Base-by-base conservation (phyloP, 2,113 vertebrate genomes). In the Balaenoptera acutorostrata region DNA sequence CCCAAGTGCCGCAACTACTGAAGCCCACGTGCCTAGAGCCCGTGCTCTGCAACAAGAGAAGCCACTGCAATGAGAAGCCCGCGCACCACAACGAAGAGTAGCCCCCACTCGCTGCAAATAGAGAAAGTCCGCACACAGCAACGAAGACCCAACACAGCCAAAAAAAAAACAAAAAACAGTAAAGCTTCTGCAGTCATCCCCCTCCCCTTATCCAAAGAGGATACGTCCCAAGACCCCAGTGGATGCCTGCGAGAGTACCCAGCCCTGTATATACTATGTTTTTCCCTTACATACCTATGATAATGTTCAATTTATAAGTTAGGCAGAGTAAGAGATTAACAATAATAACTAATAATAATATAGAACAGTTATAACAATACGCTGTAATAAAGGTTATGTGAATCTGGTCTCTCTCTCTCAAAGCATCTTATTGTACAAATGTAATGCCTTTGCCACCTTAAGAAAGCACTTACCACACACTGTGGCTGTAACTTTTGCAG, bases 111-210 rank as follows among this genome's bases (percentile, higher is more conserved):
- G 1, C 49, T 1, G 49, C 49, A 52, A 52, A 1, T 52, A 17
- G 15, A 52, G 49, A 52, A 6, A 52, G 49, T 15, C 52, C 15
- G 0, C 5, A 0, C 0, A 0, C 52, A 52, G 52, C 15, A 17
- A 52, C 15, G 5, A 52, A 52, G 15, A 18, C 5, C 15, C 52
- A 52, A 52, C 5, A 0, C 52, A 6, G 52, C 49, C 13, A 49
- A 13, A 52, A 52, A 49, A 13, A 14, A 49, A 3, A 0, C 14
- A 4, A 49, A 49, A 17, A 52, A 17, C 15, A 52, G 15, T 52
- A 52, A 95, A 66, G 57, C 46, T 29, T 18, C 7, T 5, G 11
- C 0, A 36, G 46, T 77, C 74, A 33, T 57, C 46, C 17, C 20
- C 74, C 0, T 12, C 74, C 29, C 44, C 17, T 77, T 20, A 52